Conservation (phyloP, 1,140 invertebrate genomes). For the Drosophila burlai region DNA sequence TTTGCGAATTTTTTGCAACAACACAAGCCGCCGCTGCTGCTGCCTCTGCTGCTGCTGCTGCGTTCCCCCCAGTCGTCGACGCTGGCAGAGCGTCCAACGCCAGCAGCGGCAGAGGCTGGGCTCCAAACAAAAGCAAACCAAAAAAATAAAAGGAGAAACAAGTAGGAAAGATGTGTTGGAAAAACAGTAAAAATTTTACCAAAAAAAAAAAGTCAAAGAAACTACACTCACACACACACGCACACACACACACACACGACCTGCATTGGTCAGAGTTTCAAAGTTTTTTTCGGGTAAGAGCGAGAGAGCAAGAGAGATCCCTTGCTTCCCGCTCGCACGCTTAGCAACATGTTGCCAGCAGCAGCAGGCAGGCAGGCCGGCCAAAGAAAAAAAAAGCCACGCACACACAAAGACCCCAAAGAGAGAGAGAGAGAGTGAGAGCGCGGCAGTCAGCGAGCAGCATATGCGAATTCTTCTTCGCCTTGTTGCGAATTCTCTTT, state of each 20-base stretch:
- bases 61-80: not conserved
- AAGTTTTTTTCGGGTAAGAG: constrained; percentile 18
- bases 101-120: constrained; percentile 23
- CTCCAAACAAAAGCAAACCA: constrained; percentile 79
- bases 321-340: constrained; percentile 12
- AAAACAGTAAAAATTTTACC: constrained; percentile 8
- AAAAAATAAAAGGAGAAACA: constrained; percentile 14
- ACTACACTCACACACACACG: constrained; percentile 50
- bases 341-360: constrained; percentile 45
- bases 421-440: not conserved
- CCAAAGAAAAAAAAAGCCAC: constrained; percentile 29
- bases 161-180: constrained; percentile 18
- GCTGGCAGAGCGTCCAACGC: constrained; percentile 3
- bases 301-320: constrained; percentile 35
- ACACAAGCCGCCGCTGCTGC: constrained; percentile 26
- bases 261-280: constrained; percentile 37
- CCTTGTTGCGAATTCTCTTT: constrained; percentile 48
- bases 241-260: constrained; percentile 7
- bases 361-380: constrained; percentile 2
- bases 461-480: constrained; percentile 52
- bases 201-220: constrained; percentile 25
- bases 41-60: constrained; percentile 5
- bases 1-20: constrained; percentile 41
- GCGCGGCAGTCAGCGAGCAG: not conserved
- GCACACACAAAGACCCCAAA: constrained; percentile 19